Conservation (phyloP, 1,140 invertebrate species). For the Tetragnatha versicolor region DNA sequence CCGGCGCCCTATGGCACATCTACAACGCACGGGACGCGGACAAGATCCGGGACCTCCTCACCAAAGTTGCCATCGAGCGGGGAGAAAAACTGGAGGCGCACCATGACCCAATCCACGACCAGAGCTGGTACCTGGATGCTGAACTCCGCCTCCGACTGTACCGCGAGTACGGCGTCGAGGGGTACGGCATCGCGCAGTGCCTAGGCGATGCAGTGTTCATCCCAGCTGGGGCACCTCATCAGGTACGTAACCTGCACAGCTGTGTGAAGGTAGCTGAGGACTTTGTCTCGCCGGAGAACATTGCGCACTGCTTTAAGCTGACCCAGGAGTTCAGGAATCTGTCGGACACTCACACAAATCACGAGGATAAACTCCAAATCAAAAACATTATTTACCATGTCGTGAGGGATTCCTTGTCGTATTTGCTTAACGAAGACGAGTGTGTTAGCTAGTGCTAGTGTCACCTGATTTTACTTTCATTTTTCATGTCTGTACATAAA, state of each 20-base stretch:
- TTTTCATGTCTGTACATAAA: too few relatives aligned
- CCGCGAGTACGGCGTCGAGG: conserved; percentile 91
- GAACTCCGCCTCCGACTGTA: conserved; percentile 84
- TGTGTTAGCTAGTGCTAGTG: too few relatives aligned
- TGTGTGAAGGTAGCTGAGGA: conserved; percentile 98
- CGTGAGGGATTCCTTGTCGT: conserved; percentile 88
- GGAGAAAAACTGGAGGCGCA: conserved; percentile 86
- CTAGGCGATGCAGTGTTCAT: conserved; percentile 96
- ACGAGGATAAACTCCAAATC: conserved; percentile 94
- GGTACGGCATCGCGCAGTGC: conserved; percentile 96
- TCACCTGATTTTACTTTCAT: too few relatives aligned
- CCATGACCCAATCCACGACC: conserved; percentile 97
- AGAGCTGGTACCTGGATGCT: conserved; percentile 93
- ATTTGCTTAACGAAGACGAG: conserved; percentile 66
- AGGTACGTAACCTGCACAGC: conserved; percentile 92
- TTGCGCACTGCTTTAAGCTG: conserved; percentile 93
- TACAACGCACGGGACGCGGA: conserved; percentile 93
- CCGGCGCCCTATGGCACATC: conserved; percentile 98
- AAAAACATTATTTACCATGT: conserved; percentile 99
- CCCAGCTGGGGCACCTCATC: conserved; percentile 96
- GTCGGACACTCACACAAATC: conserved; percentile 94
- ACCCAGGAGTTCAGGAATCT: conserved; percentile 95
- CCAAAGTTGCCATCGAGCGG: conserved; percentile 79
- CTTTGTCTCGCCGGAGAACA: conserved; percentile 97
- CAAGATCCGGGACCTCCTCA: conserved; percentile 92